A percentile compares a stretch with the other conserved stretches of the same genome.
These are phyloP conservation scores for Drosophila kanekoi DNA, from an alignment of 2,888 invertebrate genomes.

Conservation along the genomic window DNA sequence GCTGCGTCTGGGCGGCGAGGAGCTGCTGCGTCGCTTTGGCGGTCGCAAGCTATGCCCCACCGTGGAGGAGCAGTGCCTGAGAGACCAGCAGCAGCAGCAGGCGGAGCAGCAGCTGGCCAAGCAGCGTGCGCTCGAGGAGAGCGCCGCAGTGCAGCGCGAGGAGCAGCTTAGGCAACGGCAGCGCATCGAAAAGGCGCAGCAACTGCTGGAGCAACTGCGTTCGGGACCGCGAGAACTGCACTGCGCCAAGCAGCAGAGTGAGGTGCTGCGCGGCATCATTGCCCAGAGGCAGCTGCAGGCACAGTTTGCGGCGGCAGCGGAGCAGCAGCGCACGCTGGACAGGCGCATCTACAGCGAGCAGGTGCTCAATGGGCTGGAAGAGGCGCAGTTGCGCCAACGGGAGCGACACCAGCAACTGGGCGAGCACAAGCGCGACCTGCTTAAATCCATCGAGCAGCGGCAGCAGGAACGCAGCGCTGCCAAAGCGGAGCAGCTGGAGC, in stretches of 20 bases:
- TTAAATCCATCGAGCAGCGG: conserved; percentile 77
- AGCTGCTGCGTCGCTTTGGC: conserved; percentile 48
- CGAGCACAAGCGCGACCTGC: conserved; percentile 78
- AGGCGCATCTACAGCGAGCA: conserved; percentile 79
- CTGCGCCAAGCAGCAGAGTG: conserved; percentile 83
- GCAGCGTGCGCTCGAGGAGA: conserved; percentile 40
- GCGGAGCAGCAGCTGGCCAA: conserved; percentile 30
- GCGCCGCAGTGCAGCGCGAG: conserved; percentile 82
- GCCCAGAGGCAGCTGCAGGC: conserved; percentile 79
- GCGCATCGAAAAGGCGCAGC: conserved; percentile 80
- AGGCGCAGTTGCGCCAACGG: conserved; percentile 80
- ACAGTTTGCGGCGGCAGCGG: conserved; percentile 70
- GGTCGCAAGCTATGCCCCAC: conserved; percentile 58
- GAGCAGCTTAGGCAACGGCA: conserved; percentile 71
- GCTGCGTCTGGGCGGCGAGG: conserved; percentile 61
- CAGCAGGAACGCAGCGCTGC: conserved; percentile 59
- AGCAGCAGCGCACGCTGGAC: conserved; percentile 77
- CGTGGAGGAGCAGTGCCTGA: conserved; percentile 56
- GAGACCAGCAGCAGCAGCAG: conserved; percentile 30
- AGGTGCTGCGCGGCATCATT: conserved; percentile 81
- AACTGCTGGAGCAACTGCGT: conserved; percentile 80
- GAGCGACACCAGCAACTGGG: conserved; percentile 66
- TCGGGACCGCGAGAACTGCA: conserved; percentile 82
- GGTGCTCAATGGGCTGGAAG: conserved; percentile 83
- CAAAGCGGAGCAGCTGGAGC: conserved; percentile 57